Percentiles rank a stretch among this genome's conserved stretches.
phyloP scores from a whole-genome alignment of 2,888 invertebrate species.

The Ametastegia equiseti region DNA sequence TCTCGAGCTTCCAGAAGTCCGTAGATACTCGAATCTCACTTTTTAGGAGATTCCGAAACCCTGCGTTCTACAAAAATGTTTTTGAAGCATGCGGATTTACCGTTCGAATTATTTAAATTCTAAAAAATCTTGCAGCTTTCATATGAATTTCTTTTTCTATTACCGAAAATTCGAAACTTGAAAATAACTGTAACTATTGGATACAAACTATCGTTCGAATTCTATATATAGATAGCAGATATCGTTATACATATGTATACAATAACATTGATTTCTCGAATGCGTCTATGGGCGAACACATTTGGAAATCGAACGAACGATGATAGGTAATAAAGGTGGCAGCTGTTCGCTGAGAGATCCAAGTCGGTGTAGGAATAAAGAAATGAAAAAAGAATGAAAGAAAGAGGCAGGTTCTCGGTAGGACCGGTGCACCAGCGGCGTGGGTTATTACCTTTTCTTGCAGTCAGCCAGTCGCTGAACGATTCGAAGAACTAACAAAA shows the following conservation, averaged over 20 bases:
- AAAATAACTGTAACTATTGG: too few species aligned
- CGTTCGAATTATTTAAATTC: background rate
- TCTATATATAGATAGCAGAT: too few species aligned
- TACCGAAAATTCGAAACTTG: background rate
- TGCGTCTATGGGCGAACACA: too few species aligned
- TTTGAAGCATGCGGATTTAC: background rate
- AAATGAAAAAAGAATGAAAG: background rate
- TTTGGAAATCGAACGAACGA: too few species aligned
- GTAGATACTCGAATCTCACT: background rate
- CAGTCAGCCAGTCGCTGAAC: background rate
- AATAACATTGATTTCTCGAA: too few species aligned
- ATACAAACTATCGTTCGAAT: too few species aligned
- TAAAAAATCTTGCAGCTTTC: too few species aligned
- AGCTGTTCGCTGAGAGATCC: too few species aligned
- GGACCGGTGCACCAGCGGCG: background rate
- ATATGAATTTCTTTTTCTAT: background rate
- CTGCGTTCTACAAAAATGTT: background rate
- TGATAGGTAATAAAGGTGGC: too few species aligned
- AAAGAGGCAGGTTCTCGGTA: background rate
- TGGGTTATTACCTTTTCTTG: background rate
- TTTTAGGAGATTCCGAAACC: background rate
- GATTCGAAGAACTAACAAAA: too few species aligned
- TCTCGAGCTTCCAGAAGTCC: background rate
- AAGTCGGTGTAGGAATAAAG: too few species aligned
- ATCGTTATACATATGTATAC: too few species aligned